These are phyloP conservation scores for Caenorhabditis virilis DNA, from an alignment of 2,888 invertebrate species.

Conservation along the genomic window DNA sequence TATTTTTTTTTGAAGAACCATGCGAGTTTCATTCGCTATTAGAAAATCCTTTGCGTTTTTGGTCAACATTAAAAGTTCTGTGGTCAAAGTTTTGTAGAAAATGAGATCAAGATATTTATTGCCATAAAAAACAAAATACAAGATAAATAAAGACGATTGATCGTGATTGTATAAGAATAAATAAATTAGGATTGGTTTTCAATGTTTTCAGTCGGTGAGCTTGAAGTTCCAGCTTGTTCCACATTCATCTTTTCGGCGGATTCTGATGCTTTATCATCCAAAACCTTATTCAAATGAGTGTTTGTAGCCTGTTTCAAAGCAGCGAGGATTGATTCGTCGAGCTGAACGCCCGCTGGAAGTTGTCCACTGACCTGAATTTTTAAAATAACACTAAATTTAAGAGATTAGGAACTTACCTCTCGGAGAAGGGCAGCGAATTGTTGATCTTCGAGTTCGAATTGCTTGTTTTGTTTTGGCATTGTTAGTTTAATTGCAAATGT, in stretches of 20 bases:
- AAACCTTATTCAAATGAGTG: slow-evolving; percentile 16
- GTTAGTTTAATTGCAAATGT: neutral
- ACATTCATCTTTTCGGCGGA: neutral
- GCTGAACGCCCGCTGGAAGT: slow-evolving; percentile 15
- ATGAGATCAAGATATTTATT: no score
- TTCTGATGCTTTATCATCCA: slow-evolving; percentile 2
- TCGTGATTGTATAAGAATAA: neutral
- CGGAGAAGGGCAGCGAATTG: slow-evolving; percentile 26
- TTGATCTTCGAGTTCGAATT: slow-evolving; percentile 43
- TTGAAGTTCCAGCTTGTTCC: slow-evolving; percentile 8
- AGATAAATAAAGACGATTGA: neutral
- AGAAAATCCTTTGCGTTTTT: no score
- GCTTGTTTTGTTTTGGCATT: slow-evolving; percentile 11
- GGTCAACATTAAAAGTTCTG: no score
- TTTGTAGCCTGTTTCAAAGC: slow-evolving; percentile 25
- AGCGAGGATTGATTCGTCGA: slow-evolving; percentile 20
- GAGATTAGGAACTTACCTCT: slow-evolving; percentile 13
- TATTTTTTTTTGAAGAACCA: no score
- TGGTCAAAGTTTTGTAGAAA: no score
- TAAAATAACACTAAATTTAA: neutral
- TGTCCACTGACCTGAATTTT: slow-evolving; percentile 16
- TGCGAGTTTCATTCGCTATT: no score
- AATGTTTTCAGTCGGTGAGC: neutral
- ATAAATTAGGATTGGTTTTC: neutral
- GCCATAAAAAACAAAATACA: neutral